Evolutionary conservation across 2,888 invertebrate species (phyloP), one percentile per base, ranked within the genome.

Genomic region (Synergus itoensis): DNA sequence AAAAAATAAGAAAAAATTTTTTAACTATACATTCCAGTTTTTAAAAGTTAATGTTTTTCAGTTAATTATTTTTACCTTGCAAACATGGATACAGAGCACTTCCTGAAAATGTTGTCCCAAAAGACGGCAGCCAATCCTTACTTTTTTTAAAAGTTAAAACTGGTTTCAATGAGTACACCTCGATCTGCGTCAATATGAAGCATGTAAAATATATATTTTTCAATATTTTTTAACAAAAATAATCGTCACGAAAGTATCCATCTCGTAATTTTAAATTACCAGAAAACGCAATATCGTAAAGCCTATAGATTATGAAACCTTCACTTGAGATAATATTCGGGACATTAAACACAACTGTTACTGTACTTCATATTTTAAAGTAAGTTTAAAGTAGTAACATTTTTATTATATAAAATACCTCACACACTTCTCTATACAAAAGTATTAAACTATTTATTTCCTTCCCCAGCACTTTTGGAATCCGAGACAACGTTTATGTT

Each of bases 361-460:
- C 43, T 36, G 14, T 67, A 16, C 16, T 48, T 48, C 21, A 69
- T 28, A 69, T 69, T 48, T 45, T 48, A 45, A 28, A 21, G 12
- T 69, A 48, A 48, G 36, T 28, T 69, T 69, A 69, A 69, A 40
- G 41, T 67, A 67, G 18, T 43, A 43, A 40, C 21, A 67, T 53
- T 48, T 69, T 48, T 48, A 69, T 36, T 69, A 73, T 73, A 40
- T 48, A 73, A 73, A 73, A 73, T 53, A 73, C 73, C 73, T 73
- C 53, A 53, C 73, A 73, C 53, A 53, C 53, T 36, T 73, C n/a
- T 73, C 73, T 73, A 73, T 73, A 73, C 73, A 73, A 73, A 73
- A 73, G 73, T 73, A 73, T 73, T 73, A 73, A 73, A 73, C 53
- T 73, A 73, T 73, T 53, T 53, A 4, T 36, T 28, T 40, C 48